These are phyloP conservation scores for Rhodophaea formosa DNA, from an alignment of 2,888 invertebrate species.

Conservation along the genomic window DNA sequence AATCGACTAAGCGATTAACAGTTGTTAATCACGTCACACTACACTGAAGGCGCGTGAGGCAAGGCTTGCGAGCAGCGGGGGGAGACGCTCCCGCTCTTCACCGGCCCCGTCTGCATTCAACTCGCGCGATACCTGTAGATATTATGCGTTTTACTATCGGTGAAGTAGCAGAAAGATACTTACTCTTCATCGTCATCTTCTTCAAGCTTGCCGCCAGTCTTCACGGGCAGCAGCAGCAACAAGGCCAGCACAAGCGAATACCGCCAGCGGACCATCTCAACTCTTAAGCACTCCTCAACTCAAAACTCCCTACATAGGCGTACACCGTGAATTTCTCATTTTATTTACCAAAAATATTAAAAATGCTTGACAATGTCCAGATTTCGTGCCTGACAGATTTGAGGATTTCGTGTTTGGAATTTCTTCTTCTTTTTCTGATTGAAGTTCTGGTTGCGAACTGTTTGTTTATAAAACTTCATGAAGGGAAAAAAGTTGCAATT, in stretches of 20 bases:
- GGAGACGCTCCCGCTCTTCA: too few relatives aligned
- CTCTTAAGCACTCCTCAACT: constrained; percentile 25
- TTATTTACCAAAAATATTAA: constrained; percentile 50
- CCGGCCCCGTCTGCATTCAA: too few relatives aligned
- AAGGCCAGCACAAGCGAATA: constrained; percentile 55
- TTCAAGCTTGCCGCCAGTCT: constrained; percentile 47
- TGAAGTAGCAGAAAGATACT: constrained; percentile 33
- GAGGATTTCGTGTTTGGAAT: constrained; percentile 62
- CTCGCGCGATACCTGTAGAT: too few relatives aligned
- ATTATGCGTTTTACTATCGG: too few relatives aligned
- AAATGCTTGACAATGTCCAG: constrained; percentile 36
- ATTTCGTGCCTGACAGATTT: constrained; percentile 55
- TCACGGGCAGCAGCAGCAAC: constrained; percentile 56
- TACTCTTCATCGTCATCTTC: constrained; percentile 57
- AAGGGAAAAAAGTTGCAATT: not conserved
- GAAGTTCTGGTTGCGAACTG: constrained; percentile 28
- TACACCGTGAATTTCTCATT: constrained; percentile 69
- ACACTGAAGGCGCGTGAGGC: too few relatives aligned
- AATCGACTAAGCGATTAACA: too few relatives aligned
- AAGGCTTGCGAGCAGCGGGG: too few relatives aligned
- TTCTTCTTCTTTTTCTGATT: constrained; percentile 51
- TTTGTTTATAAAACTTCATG: constrained; percentile 18
- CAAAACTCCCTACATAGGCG: constrained; percentile 39
- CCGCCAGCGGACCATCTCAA: constrained; percentile 69
- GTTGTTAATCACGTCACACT: too few relatives aligned